Conservation (phyloP, 2,113 vertebrate genomes). For the Dolichallabes microphthalmus region DNA sequence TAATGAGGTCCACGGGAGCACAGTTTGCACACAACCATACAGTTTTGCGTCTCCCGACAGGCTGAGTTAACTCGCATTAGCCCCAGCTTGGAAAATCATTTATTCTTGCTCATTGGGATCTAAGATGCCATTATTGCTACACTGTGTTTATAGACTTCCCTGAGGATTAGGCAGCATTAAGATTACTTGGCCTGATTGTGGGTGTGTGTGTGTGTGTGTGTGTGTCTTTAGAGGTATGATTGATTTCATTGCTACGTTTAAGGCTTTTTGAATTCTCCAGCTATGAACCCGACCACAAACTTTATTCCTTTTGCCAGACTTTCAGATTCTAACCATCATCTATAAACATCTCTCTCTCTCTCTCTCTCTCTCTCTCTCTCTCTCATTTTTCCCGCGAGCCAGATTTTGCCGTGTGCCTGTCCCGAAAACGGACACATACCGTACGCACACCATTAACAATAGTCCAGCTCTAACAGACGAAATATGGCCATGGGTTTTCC, state of each 20-base stretch:
- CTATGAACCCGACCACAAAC: not conserved
- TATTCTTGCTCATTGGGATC: conserved; percentile 72
- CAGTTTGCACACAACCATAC: conserved; percentile 66
- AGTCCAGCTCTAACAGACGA: conserved; percentile 62
- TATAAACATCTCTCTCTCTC: not conserved
- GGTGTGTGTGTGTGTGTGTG: conserved; percentile 37
- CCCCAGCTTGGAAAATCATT: conserved; percentile 72
- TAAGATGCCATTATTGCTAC: conserved; percentile 71
- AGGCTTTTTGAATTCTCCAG: not conserved
- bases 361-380: not conserved
- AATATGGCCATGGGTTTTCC: conserved; percentile 65
- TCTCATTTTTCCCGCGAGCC: conserved; percentile 45
- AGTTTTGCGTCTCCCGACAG: conserved; percentile 65
- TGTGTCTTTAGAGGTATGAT: conserved; percentile 9
- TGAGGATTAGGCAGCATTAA: conserved; percentile 65
- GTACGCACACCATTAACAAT: conserved; percentile 49
- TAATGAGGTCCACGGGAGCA: conserved; percentile 78
- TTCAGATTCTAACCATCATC: not conserved
- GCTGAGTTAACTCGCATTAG: conserved; percentile 74
- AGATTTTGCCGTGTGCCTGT: conserved; percentile 42
- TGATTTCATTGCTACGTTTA: not conserved
- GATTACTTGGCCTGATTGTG: conserved; percentile 61
- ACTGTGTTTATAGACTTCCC: conserved; percentile 69
- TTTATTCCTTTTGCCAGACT: not conserved
- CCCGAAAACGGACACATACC: conserved; percentile 17